Percentiles rank a stretch among this genome's conserved stretches.
phyloP scores from a whole-genome alignment of 2,888 invertebrate genomes.

The Chrysolina oricalcia region DNA sequence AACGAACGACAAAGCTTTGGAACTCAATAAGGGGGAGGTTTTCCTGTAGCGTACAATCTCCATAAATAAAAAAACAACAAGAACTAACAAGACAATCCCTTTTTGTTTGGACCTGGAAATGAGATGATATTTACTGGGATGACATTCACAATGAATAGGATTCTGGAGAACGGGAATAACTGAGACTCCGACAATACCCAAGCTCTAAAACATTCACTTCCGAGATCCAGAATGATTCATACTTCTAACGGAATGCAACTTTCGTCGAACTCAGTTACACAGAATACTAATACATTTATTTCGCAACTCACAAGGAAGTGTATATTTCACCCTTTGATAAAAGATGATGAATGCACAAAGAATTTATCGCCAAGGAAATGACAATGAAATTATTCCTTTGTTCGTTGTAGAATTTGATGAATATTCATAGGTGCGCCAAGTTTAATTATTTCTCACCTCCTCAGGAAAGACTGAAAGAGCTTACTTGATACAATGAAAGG shows the following conservation, averaged over 20 bases:
- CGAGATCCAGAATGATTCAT: neutral
- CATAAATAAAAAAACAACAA: too few species aligned
- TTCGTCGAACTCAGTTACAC: neutral
- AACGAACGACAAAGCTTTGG: too few species aligned
- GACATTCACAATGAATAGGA: neutral
- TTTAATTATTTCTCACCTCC: neutral
- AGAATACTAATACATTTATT: neutral
- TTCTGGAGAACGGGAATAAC: neutral
- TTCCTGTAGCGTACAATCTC: too few species aligned
- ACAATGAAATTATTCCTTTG: constrained; percentile 16
- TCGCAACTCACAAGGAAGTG: neutral
- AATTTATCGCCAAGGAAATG: neutral
- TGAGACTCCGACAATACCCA: neutral
- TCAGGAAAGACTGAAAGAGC: neutral
- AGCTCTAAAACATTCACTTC: neutral
- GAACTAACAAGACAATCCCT: too few species aligned
- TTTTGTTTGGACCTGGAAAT: too few species aligned
- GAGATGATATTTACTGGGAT: neutral
- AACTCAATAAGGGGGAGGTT: too few species aligned
- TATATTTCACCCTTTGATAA: neutral
- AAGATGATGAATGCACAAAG: neutral
- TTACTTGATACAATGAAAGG: neutral
- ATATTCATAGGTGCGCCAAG: neutral
- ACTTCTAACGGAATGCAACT: neutral
- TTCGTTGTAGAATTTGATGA: neutral